Evolutionary conservation across 37 sponge, comb jelly and placozoan genomes (phyloP).

Genomic region (Ianthella basta): DNA sequence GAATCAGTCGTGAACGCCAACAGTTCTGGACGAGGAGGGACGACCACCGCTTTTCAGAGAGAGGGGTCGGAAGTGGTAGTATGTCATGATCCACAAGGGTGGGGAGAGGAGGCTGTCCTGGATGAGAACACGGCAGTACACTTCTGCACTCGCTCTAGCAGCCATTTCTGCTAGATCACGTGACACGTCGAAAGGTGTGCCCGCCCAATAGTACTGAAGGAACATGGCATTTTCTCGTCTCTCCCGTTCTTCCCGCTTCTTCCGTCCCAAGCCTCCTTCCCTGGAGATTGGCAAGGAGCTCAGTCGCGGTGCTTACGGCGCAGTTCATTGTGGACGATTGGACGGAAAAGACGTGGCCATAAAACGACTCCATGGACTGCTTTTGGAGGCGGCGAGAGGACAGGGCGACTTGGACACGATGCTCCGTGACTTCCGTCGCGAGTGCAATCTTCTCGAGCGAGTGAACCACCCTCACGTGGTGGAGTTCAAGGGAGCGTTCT

Average conservation of each 20-base stretch:
- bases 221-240: no score
- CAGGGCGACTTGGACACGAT: neutral
- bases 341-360: neutral
- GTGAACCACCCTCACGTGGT: neutral
- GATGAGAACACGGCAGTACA: no score
- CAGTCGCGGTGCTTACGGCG: no score
- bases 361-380: neutral
- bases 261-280: neutral
- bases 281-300: no score
- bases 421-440: neutral
- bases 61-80: conserved; percentile 26
- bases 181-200: no score
- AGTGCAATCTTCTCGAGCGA: neutral
- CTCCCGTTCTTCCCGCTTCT: neutral
- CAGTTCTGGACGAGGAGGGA: conserved; percentile 25
- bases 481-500: neutral
- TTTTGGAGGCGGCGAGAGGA: neutral
- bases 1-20: conserved; percentile 14
- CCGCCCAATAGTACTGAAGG: neutral
- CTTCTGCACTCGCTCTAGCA: no score
- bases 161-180: no score
- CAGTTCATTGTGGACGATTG: no score
- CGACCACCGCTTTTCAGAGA: conserved; percentile 25
- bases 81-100: neutral
- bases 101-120: no score